Percentiles rank a stretch among this genome's conserved stretches.
phyloP scores from a whole-genome alignment of 2,797 vertebrate species.

The Sebastiscus albofasciatus region DNA sequence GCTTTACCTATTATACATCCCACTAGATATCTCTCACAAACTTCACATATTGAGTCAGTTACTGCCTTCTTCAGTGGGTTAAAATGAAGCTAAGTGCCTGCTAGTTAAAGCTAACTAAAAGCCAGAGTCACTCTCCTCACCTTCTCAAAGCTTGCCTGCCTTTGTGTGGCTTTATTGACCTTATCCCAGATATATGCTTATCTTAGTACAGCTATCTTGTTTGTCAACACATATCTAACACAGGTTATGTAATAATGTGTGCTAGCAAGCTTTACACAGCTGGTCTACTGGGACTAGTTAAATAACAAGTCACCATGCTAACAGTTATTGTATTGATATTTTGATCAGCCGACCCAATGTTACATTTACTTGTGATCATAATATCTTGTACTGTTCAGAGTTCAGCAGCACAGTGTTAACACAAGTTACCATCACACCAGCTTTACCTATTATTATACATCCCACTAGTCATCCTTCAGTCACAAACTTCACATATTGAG shows the following conservation, averaged over 20 bases:
- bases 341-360: no score
- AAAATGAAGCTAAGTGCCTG: neutral
- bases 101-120: neutral
- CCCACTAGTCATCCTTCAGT: no score
- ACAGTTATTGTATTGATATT: neutral
- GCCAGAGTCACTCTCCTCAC: neutral
- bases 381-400: no score
- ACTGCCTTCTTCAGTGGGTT: no score
- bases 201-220: conserved; percentile 19
- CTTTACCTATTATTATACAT: no score
- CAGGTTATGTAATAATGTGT: neutral
- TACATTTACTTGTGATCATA: no score
- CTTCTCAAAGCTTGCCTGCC: neutral
- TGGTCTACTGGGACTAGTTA: neutral
- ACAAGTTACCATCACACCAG: no score
- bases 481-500: no score
- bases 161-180: neutral
- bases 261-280: neutral
- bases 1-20: neutral
- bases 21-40: neutral
- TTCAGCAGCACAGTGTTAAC: no score
- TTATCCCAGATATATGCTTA: neutral
- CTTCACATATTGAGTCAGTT: rapidly evolving
- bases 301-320: neutral
- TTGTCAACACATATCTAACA: conserved; percentile 36